Evolutionary conservation across 2,888 invertebrate genomes (phyloP), one percentile per base, ranked within the genome.

Genomic region (Girardia tigrina): DNA sequence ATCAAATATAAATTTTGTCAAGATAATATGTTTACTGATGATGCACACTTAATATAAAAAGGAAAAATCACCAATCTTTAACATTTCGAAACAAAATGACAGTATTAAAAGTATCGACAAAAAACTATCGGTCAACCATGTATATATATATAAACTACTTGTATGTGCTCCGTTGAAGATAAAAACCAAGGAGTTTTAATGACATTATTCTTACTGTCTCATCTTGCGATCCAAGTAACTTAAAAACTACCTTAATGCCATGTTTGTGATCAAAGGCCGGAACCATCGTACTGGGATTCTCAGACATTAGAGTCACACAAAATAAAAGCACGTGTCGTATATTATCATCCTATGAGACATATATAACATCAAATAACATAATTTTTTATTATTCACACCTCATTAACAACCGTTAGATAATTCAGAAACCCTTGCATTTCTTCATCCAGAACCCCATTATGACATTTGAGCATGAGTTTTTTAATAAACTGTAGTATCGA

Each of bases 251-350:
- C 81, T 94, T 84, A 75, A 97, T 91, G 77, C 97, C 98, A 81
- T 92, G 91, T 81, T 97, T 98, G 78, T 91, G 90, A 86, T 98
- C 97, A 85, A 98, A 98, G 75, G 94, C 94, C 42, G 98, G 98
- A 80, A 98, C 95, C 92, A 97, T 93, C 1, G 94, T 94, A 79
- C 94, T 91, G 0, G 98, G 98, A 84, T 97, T 94, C 84, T 98
- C 97, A 8, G 94, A 92, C 91, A 98, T 94, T 79, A 98, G 86
- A 0, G 92, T 91, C 83, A 97, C 95, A 80, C 94, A 87, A 90
- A 95, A 91, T 87, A 94, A 92, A 79, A 98, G 87, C 2, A 99
- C 95, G 84, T 99, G 98, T 83, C 94, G 93, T 77, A 98, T 88
- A 85, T 98, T 98, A 85, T 98, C 97, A 85, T 97, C 95, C 91